Percentiles rank a stretch among this genome's conserved stretches.
phyloP scores from a whole-genome alignment of 1,140 invertebrate species.

The Drosophila simulans region DNA sequence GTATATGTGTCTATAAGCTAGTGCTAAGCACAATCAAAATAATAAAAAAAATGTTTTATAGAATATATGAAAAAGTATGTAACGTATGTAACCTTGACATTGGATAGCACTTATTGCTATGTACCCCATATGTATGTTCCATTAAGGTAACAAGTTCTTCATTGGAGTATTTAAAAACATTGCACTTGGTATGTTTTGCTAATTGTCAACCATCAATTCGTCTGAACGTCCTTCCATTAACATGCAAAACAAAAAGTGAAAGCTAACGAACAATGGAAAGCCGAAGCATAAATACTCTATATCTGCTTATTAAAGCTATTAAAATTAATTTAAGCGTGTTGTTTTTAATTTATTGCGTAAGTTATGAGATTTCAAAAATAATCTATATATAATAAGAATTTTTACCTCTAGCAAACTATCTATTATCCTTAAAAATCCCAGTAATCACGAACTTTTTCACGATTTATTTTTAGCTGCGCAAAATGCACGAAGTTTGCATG shows the following conservation, averaged over 20 bases:
- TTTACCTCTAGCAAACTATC: too few relatives aligned
- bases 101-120: slow-evolving; percentile 15
- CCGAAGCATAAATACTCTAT: slow-evolving; percentile 1
- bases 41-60: not conserved
- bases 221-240: slow-evolving; percentile 47
- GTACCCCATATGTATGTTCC: slow-evolving; percentile 4
- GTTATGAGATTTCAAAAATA: too few relatives aligned
- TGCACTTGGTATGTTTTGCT: slow-evolving; percentile 54
- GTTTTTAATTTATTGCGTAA: too few relatives aligned
- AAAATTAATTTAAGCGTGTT: not conserved
- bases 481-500: not conserved
- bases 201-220: slow-evolving; percentile 62
- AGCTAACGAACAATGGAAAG: not conserved
- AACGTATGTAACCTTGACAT: slow-evolving; percentile 43
- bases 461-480: too few relatives aligned
- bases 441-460: not conserved
- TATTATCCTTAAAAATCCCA: too few relatives aligned
- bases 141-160: slow-evolving; percentile 12
- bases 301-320: not conserved
- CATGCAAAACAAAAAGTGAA: slow-evolving; percentile 53
- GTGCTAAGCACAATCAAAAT: not conserved
- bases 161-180: slow-evolving; percentile 38
- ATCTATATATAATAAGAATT: too few relatives aligned
- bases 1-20: not conserved
- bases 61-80: not conserved